Conservation (phyloP, 2,888 invertebrate genomes). For the Lasioglossum villosulum region DNA sequence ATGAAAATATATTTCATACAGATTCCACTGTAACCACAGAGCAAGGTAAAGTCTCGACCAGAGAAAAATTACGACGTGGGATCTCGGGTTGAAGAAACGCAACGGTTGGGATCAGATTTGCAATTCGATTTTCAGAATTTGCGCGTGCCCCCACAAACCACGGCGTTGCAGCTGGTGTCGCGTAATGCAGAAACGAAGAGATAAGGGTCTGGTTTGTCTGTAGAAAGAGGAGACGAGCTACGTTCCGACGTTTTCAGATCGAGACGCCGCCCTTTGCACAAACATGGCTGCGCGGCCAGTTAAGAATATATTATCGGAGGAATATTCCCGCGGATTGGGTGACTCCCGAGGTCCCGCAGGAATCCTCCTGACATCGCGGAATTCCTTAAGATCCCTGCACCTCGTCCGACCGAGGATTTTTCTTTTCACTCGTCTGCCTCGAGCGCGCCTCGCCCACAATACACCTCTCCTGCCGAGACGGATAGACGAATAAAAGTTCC, state of each 20-base stretch:
- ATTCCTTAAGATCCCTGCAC: slow-evolving; percentile 63
- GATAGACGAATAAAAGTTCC: slow-evolving; percentile 61
- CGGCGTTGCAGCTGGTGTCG: slow-evolving; percentile 22
- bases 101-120: not conserved
- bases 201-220: slow-evolving; percentile 40
- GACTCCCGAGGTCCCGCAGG: slow-evolving; percentile 64
- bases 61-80: not conserved
- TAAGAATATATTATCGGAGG: slow-evolving; percentile 74
- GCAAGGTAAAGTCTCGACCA: not conserved
- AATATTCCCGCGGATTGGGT: slow-evolving; percentile 69
- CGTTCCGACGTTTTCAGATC: slow-evolving; percentile 39
- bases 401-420: slow-evolving; percentile 52
- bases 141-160: not conserved
- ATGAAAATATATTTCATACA: not conserved
- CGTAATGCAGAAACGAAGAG: slow-evolving; percentile 20
- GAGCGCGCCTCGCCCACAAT: slow-evolving; percentile 23
- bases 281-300: slow-evolving; percentile 64
- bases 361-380: slow-evolving; percentile 74
- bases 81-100: not conserved
- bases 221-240: slow-evolving; percentile 47
- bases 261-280: slow-evolving; percentile 62
- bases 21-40: not conserved
- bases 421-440: slow-evolving; percentile 41
- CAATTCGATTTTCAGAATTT: not conserved
- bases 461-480: slow-evolving; percentile 40